Base-by-base conservation (phyloP, 2,797 vertebrate genomes). In the Acanthis flammea region DNA sequence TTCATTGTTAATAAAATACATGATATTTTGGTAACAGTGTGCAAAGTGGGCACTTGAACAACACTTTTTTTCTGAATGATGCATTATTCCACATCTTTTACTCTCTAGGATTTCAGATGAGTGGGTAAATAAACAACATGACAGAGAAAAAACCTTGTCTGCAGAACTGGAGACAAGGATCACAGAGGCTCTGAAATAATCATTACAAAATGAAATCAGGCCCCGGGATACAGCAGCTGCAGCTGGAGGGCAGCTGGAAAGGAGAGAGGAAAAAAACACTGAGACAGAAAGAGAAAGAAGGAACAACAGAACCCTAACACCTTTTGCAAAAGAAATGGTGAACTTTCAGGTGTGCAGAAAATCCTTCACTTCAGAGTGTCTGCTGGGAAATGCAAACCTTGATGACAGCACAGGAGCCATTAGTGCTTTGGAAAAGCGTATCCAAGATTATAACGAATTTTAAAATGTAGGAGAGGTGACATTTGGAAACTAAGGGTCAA, bases 1-100 rank as follows among this genome's bases (percentile, higher is more conserved):
- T 90, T 35, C 50, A 65, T 83, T 94, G n/a, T 91, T 97, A 73
- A 94, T 76, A 91, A 97, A 97, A 97, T 83, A 89, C 19, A 62
- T 39, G 7, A n/a, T 92, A 74, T 94, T 96, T 95, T 84, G 65
- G 28, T 81, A 92, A 61, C 50, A 55, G 24, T 22, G 50, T 73
- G 42, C 57, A 75, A 93, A 78, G 28, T 0, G 5, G 19, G 22
- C 92, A 75, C 5, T 39, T 2, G 60, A 84, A 58, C 39, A 45
- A 7, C 39, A 39, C 12, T 70, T 94, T 88, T 19, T 91, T 94
- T 93, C 65, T 39, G 66, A 85, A 83, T 21, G 35, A 92, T 63
- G 14, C 37, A 63, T 92, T 82, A 80, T 67, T 65, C 48, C 51
- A 63, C 25, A 42, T 42, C 57, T 50, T 79, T 85, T 48, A 47